phyloP scores from a whole-genome alignment of 2,113 vertebrate species.

The Dasypus novemcinctus region DNA sequence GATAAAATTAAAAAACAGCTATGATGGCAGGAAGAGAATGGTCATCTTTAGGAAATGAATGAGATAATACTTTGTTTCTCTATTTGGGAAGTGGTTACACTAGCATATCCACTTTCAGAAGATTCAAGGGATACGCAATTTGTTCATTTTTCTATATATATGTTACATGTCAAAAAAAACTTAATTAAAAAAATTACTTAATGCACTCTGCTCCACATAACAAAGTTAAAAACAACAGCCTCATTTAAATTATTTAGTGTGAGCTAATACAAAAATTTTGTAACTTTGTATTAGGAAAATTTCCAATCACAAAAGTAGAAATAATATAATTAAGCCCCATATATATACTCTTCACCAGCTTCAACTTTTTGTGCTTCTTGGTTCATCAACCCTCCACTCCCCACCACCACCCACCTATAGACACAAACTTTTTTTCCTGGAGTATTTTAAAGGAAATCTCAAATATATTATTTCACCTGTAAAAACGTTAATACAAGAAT shows the following conservation, averaged over 20 bases:
- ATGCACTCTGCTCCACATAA: too few relatives aligned
- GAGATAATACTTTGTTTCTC: not conserved
- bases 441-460: conserved; percentile 29
- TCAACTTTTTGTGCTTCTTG: not conserved
- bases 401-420: not conserved
- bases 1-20: not conserved
- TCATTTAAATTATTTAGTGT: conserved; percentile 52
- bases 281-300: not conserved
- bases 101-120: not conserved
- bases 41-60: not conserved
- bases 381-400: not conserved
- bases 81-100: not conserved
- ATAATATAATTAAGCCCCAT: not conserved
- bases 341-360: not conserved
- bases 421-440: not conserved
- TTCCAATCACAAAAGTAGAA: not conserved
- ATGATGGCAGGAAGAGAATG: conserved; percentile 17
- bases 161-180: not conserved
- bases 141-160: not conserved
- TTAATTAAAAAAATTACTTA: not conserved
- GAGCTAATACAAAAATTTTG: not conserved
- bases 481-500: conserved; percentile 2
- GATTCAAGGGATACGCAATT: not conserved
- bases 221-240: not conserved
- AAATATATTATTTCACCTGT: not conserved